Percentiles rank a stretch among this genome's conserved stretches.
Conservation (phyloP, 1,140 invertebrate genomes). For the Portunus trituberculatus region DNA sequence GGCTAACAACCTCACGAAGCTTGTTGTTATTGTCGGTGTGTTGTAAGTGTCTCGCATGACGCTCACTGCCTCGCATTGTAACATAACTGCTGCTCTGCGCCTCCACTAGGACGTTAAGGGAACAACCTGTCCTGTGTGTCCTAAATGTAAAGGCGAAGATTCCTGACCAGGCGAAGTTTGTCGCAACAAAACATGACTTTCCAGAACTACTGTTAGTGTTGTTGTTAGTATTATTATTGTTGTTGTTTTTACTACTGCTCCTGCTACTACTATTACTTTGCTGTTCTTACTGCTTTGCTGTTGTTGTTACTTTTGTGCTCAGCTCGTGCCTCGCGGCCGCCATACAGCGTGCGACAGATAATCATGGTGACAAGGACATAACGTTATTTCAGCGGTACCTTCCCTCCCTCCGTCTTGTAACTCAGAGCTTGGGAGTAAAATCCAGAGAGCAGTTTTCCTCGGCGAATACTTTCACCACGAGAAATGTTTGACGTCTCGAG, state of each 20-base stretch:
- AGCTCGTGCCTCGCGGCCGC: neutral
- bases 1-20: slow-evolving; percentile 6
- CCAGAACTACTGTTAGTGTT: neutral
- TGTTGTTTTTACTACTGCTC: too few species aligned
- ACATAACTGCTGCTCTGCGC: neutral
- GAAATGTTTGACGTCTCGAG: slow-evolving; percentile 3
- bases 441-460: neutral
- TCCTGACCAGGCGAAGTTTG: neutral
- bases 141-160: neutral
- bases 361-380: neutral
- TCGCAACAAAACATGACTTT: neutral
- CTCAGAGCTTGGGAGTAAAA: neutral
- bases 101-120: neutral
- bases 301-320: too few species aligned
- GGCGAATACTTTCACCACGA: neutral
- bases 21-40: neutral
- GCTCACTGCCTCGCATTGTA: neutral
- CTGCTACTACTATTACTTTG: too few species aligned
- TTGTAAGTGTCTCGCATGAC: neutral
- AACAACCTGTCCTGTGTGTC: neutral
- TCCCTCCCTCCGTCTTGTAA: neutral
- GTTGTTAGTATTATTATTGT: neutral
- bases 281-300: too few species aligned
- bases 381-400: neutral
- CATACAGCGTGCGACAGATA: neutral